These are phyloP conservation scores for Phortica okadai DNA, from an alignment of 2,888 invertebrate genomes.

Conservation along the genomic window DNA sequence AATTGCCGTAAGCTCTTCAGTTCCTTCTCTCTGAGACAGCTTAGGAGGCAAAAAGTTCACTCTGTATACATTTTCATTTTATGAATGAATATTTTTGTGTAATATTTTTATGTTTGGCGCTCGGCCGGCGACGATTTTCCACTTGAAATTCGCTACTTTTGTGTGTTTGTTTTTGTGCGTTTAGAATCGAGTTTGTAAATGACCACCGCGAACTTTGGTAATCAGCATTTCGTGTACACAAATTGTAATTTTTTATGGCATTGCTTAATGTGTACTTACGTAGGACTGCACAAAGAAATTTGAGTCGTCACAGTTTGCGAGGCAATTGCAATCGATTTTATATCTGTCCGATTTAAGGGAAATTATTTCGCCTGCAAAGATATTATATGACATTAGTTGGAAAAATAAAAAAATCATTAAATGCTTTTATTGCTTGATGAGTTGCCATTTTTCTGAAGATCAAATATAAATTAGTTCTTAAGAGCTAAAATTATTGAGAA, in stretches of 20 bases:
- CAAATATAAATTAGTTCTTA: too few relatives aligned
- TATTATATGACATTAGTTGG: neutral
- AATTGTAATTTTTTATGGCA: conserved; percentile 35
- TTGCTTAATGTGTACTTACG: conserved; percentile 75
- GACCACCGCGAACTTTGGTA: conserved; percentile 21
- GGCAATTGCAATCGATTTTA: conserved; percentile 81
- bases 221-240: conserved; percentile 30
- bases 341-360: conserved; percentile 78
- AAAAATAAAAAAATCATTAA: neutral
- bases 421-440: neutral
- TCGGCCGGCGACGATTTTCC: conserved; percentile 14
- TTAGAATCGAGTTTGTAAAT: neutral
- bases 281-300: conserved; percentile 82
- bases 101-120: conserved; percentile 18
- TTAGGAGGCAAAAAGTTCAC: neutral
- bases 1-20: neutral
- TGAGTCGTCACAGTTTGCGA: conserved; percentile 83
- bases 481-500: too few relatives aligned
- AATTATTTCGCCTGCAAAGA: conserved; percentile 78
- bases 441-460: too few relatives aligned
- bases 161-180: conserved; percentile 31
- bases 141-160: conserved; percentile 25
- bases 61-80: neutral
- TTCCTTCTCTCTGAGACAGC: neutral
- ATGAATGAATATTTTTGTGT: neutral